Evolutionary conservation across 1,140 invertebrate species (phyloP), one percentile per base, ranked within the genome.

Genomic region (Saccostrea glomerata): DNA sequence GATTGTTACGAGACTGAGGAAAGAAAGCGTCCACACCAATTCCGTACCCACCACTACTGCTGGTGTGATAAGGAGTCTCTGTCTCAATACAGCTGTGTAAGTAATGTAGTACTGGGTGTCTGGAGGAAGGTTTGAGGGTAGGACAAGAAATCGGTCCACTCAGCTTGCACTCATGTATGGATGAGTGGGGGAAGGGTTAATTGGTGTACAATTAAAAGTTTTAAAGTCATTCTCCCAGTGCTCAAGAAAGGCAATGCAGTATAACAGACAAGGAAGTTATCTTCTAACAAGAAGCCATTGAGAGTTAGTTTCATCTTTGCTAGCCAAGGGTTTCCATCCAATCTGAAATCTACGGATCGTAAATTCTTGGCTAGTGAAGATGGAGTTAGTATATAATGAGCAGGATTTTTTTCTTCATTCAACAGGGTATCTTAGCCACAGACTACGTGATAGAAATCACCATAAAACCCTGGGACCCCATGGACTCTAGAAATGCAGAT

Each of bases 61-160:
- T 94, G 93, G 93, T 94, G 93, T 92, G 92, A 93, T 82, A 90
- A 91, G 36, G 93, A 94, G 23, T 56, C 73, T n/a, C 47, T 87
- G 13, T 91, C 91, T 77, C 70, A 87, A 84, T 89, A 84, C 88
- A 92, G 92, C 55, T 82, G 84, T 87, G 92, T 92, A 91, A 91
- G 92, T 91, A 47, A 54, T 83, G 1, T n/a, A 17, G 17, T 20
- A 63, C 0, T 63, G 17, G n/a, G 17, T 20, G 58, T 1, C 17
- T 17, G 17, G 58, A 7, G 12, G 20, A 20, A 13, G 58, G 58
- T 6, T 63, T 17, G 58, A 63, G 2, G 17, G 17, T 17, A 63
- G 13, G 58, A n/a, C 58, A 63, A n/a, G 15, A 9, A 47, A 47
- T 47, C 9, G 5, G 47, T 47, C 9, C 2, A 47, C 5, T 47